Base-by-base conservation (phyloP, 2,888 invertebrate species). In the Lasius platythorax region DNA sequence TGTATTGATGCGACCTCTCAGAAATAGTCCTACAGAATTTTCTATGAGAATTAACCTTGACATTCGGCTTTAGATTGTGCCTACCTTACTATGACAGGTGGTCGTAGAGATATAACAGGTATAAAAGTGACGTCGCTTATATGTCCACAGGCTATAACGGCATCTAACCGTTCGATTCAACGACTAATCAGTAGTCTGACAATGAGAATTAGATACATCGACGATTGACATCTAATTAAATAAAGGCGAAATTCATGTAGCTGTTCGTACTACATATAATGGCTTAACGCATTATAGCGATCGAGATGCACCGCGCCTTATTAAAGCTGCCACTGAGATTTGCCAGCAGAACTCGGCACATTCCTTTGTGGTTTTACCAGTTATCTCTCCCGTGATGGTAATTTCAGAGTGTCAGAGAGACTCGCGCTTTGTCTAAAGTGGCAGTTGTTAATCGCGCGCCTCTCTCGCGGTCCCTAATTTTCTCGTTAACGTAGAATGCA, bases 121-220 rank as follows among this genome's bases (percentile, higher is more conserved):
- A 33, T 61, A 40, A 78, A 68, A 76, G 18, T 53, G 6, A 23
- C 37, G 18, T 53, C 53, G 28, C 8, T 40, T 28, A 40, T 8
- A n/a, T 76, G 67, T 53, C 53, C 37, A 68, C 61, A 23, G 81
- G 83, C 64, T 56, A 82, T 87, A 87, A 87, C 87, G 85, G 85
- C 66, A 64, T 61, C 37, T 64, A 73, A 70, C 50, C 4, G 40
- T 3, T 37, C 8, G 76, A 67, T 76, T 12, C 37, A 4, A 40
- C 40, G 37, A 40, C n/a, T 56, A 78, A 78, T 78, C 68, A 53
- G 53, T 28, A 18, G 68, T 1, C 15, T 9, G 53, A 67, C 76
- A 76, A 76, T 67, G 68, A 28, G 11, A 68, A 68, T 67, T 67
- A 40, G 28, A 53, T 23, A 46, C 28, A 28, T 3, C n/a, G 33